phyloP scores from a whole-genome alignment of 2,797 vertebrate genomes.

The Myripristis murdjan region DNA sequence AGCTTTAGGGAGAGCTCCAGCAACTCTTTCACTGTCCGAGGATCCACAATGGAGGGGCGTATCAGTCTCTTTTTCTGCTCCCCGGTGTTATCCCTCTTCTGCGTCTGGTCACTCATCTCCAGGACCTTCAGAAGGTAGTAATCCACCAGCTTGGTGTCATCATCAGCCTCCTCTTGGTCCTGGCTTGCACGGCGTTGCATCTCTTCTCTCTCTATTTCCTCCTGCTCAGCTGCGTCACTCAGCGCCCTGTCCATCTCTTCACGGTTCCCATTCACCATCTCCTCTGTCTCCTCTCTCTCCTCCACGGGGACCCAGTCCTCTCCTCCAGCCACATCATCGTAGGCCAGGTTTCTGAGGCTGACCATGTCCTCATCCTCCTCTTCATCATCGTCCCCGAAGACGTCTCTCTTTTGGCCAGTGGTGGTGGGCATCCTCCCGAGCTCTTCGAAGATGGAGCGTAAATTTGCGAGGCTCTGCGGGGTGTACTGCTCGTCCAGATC shows the following conservation, averaged over 20 bases:
- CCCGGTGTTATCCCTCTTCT: slow-evolving; percentile 81
- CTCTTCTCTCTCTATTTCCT: slow-evolving; percentile 81
- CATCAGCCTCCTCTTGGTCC: slow-evolving; percentile 87
- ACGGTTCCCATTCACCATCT: slow-evolving; percentile 92
- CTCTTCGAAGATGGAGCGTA: slow-evolving; percentile 97
- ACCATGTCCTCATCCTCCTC: slow-evolving; percentile 88
- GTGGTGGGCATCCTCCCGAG: slow-evolving; percentile 90
- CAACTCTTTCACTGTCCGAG: slow-evolving; percentile 92
- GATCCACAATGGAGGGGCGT: slow-evolving; percentile 88
- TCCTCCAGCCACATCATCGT: slow-evolving; percentile 94
- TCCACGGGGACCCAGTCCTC: slow-evolving; percentile 97
- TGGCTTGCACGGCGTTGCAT: slow-evolving; percentile 86
- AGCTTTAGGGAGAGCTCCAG: slow-evolving; percentile 96
- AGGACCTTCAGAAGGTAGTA: slow-evolving; percentile 93
- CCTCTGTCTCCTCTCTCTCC: slow-evolving; percentile 94
- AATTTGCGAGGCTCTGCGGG: slow-evolving; percentile 95
- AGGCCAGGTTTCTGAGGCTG: slow-evolving; percentile 91
- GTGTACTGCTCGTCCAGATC: slow-evolving; percentile 97
- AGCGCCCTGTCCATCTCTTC: slow-evolving; percentile 91
- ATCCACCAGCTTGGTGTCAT: slow-evolving; percentile 92
- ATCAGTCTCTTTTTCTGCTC: slow-evolving; percentile 88
- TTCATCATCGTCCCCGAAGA: slow-evolving; percentile 87
- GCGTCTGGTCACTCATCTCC: slow-evolving; percentile 86
- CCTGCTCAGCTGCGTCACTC: slow-evolving; percentile 76
- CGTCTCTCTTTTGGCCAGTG: slow-evolving; percentile 88